Evolutionary conservation across 2,888 invertebrate species (phyloP).

Genomic region (Andrena bucephala): DNA sequence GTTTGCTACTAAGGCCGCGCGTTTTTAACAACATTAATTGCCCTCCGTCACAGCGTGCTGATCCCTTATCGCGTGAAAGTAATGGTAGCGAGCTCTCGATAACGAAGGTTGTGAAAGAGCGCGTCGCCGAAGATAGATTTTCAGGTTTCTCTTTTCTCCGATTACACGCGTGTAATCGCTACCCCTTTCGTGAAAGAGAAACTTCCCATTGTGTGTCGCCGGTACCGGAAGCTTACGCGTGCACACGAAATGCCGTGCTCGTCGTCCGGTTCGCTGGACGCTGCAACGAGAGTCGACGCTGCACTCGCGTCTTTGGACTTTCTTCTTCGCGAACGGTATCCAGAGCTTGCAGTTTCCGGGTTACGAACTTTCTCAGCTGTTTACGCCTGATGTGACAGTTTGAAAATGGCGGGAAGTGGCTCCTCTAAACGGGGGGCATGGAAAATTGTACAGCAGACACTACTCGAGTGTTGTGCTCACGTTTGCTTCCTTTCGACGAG

Average conservation of each 20-base stretch:
- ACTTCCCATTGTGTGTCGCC: slow-evolving; percentile 56
- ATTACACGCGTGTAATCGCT: slow-evolving; percentile 52
- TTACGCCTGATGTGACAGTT: no score
- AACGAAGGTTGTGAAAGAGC: slow-evolving; percentile 44
- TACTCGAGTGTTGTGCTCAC: no score
- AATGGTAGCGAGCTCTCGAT: slow-evolving; percentile 62
- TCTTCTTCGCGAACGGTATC: neutral
- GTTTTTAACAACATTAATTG: slow-evolving; percentile 40
- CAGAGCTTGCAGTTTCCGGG: neutral
- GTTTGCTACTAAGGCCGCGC: slow-evolving; percentile 47
- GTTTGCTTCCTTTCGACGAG: no score
- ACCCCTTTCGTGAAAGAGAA: slow-evolving; percentile 57
- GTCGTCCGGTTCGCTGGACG: slow-evolving; percentile 22
- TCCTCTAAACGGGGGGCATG: no score
- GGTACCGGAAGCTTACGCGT: slow-evolving; percentile 56
- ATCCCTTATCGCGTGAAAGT: slow-evolving; percentile 64
- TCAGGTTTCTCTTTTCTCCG: slow-evolving; percentile 58
- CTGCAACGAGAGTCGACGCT: slow-evolving; percentile 35
- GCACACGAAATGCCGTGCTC: slow-evolving; percentile 28
- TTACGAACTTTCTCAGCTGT: no score
- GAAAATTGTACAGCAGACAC: no score
- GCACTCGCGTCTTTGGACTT: neutral
- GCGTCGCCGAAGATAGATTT: slow-evolving; percentile 50
- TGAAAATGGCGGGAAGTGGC: no score
- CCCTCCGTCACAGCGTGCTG: slow-evolving; percentile 43